phyloP scores from a whole-genome alignment of 2,113 vertebrate genomes.

The Ranitomeya imitator region DNA sequence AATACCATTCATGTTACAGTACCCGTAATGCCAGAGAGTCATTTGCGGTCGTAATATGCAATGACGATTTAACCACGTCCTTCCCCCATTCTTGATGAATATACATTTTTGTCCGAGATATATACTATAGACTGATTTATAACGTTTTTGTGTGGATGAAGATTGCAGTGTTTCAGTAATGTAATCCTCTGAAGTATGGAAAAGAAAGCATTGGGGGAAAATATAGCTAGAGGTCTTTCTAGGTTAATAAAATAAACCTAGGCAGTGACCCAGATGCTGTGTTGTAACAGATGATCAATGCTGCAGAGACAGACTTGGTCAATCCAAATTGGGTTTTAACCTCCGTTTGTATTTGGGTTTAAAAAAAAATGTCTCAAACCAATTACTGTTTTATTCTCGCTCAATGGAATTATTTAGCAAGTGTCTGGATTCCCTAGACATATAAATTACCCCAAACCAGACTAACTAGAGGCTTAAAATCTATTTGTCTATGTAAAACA shows the following conservation, averaged over 20 bases:
- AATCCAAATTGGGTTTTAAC: constrained; percentile 46
- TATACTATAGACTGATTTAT: background rate
- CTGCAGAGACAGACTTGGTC: constrained; percentile 8
- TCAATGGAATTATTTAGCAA: constrained; percentile 41
- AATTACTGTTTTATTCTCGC: constrained; percentile 16
- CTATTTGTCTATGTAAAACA: background rate
- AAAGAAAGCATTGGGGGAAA: constrained; percentile 5
- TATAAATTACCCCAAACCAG: constrained; percentile 34
- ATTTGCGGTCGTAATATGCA: background rate
- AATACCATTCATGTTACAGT: background rate
- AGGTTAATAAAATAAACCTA: constrained; percentile 47
- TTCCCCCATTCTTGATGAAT: background rate
- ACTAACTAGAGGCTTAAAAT: constrained; percentile 9
- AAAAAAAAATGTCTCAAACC: constrained; percentile 26
- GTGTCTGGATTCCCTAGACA: constrained; percentile 35
- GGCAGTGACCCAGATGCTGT: constrained; percentile 36
- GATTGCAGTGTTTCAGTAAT: background rate
- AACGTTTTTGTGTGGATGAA: background rate
- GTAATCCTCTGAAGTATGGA: background rate
- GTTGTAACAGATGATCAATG: constrained; percentile 38
- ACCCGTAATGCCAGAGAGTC: background rate
- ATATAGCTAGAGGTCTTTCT: constrained; percentile 10
- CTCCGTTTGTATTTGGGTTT: constrained; percentile 12
- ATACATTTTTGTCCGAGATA: background rate
- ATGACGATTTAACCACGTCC: background rate